phyloP scores from a whole-genome alignment of 2,113 vertebrate genomes.

The Coregonus clupeaformis region DNA sequence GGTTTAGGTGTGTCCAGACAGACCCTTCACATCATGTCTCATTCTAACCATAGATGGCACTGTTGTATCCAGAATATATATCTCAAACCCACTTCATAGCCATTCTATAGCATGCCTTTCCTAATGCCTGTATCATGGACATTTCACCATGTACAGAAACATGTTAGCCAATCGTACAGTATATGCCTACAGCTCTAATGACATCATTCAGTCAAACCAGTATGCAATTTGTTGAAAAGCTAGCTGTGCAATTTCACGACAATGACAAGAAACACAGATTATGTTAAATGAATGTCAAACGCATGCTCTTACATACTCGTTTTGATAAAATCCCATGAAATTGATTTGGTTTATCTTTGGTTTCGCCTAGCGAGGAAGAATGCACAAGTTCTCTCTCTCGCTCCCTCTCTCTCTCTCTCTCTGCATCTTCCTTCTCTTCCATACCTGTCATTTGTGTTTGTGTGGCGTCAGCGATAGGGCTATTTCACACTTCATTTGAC shows the following conservation, averaged over 20 bases:
- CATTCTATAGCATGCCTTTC: no score
- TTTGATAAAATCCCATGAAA: slow-evolving; percentile 60
- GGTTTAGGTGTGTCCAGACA: no score
- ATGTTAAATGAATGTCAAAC: slow-evolving; percentile 19
- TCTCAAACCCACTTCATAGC: slow-evolving; percentile 34
- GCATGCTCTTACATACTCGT: slow-evolving; percentile 44
- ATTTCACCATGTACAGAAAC: slow-evolving; percentile 12
- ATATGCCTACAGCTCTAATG: neutral
- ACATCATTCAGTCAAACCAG: neutral
- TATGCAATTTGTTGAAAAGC: neutral
- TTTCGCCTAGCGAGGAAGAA: slow-evolving; percentile 26
- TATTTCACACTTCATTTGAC: slow-evolving; percentile 71
- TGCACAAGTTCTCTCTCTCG: neutral
- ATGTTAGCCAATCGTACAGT: neutral
- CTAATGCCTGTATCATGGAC: neutral
- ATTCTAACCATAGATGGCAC: slow-evolving; percentile 67
- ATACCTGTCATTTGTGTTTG: slow-evolving; percentile 48
- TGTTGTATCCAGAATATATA: slow-evolving; percentile 50
- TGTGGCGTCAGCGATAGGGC: slow-evolving; percentile 38
- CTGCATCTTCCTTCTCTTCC: slow-evolving; percentile 32
- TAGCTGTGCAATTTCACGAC: neutral
- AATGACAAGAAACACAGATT: neutral
- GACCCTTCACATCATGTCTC: no score
- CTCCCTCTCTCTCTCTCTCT: neutral
- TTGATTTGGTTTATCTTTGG: slow-evolving; percentile 64